Percentiles rank a stretch among this genome's conserved stretches.
Conservation (phyloP, 2,888 invertebrate species). For the Gymnoscelis rufifasciata region DNA sequence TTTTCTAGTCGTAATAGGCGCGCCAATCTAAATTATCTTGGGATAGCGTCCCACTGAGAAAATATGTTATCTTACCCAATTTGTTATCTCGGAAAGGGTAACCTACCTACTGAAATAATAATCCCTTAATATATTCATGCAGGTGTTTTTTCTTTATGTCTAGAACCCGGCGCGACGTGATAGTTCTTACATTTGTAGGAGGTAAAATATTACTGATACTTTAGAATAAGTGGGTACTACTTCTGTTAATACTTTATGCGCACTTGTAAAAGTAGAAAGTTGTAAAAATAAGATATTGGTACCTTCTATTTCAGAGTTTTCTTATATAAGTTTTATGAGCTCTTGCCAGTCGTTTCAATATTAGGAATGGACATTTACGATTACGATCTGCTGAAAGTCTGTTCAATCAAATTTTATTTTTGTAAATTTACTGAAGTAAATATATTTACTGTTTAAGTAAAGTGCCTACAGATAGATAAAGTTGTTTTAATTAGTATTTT, state of each 20-base stretch:
- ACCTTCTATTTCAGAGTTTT: background rate
- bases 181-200: background rate
- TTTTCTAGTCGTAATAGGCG: too few species aligned
- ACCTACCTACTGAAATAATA: background rate
- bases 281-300: background rate
- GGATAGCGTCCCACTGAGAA: background rate
- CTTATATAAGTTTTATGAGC: too few species aligned
- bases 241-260: too few species aligned
- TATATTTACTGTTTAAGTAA: too few species aligned
- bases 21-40: too few species aligned
- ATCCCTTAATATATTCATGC: background rate
- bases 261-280: background rate
- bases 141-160: background rate
- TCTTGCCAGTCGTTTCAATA: background rate
- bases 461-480: too few species aligned
- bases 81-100: background rate
- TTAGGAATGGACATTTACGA: conserved; percentile 1
- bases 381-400: background rate
- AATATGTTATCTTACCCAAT: background rate
- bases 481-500: too few species aligned
- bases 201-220: background rate
- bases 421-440: too few species aligned
- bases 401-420: background rate
- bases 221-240: too few species aligned
- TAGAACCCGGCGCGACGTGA: background rate